Percentiles rank a stretch among this genome's conserved stretches.
Evolutionary conservation across 2,797 vertebrate genomes (phyloP).

Genomic region (Scarus forsteni): DNA sequence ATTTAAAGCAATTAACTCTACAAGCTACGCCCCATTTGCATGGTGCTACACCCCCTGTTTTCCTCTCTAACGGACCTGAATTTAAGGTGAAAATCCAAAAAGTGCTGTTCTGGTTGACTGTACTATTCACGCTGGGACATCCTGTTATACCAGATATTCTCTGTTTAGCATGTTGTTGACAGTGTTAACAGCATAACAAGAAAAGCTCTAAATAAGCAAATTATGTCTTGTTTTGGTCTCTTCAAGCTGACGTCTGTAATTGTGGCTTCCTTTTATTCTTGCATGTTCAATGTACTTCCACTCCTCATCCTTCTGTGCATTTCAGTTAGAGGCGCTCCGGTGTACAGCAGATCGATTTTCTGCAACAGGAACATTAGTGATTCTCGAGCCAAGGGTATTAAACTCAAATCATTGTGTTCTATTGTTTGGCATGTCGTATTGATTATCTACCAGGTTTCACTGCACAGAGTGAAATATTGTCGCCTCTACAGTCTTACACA

Average conservation of each 20-base stretch:
- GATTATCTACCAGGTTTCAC: slow-evolving; percentile 88
- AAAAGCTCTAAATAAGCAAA: not conserved
- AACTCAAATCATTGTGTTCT: slow-evolving; percentile 88
- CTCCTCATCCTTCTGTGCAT: slow-evolving; percentile 50
- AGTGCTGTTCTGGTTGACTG: no score
- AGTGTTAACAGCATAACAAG: not conserved
- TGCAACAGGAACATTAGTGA: slow-evolving; percentile 85
- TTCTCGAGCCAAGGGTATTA: slow-evolving; percentile 85
- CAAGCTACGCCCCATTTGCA: no score
- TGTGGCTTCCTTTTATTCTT: slow-evolving; percentile 11
- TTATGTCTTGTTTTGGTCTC: not conserved
- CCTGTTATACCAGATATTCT: no score
- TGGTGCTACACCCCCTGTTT: no score
- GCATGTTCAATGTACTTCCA: slow-evolving; percentile 68
- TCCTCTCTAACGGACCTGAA: no score
- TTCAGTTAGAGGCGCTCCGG: slow-evolving; percentile 65
- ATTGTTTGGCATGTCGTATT: slow-evolving; percentile 84
- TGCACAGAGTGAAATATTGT: slow-evolving; percentile 79
- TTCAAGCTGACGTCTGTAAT: slow-evolving; percentile 1
- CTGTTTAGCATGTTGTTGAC: not conserved
- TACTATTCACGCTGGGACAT: no score
- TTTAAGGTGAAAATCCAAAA: no score
- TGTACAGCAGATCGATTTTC: slow-evolving; percentile 82
- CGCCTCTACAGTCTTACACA: slow-evolving; percentile 78
- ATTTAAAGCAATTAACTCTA: no score